Percentiles rank a stretch among this genome's conserved stretches.
Conservation (phyloP, 2,113 vertebrate genomes). For the Bujurquina vittata region DNA sequence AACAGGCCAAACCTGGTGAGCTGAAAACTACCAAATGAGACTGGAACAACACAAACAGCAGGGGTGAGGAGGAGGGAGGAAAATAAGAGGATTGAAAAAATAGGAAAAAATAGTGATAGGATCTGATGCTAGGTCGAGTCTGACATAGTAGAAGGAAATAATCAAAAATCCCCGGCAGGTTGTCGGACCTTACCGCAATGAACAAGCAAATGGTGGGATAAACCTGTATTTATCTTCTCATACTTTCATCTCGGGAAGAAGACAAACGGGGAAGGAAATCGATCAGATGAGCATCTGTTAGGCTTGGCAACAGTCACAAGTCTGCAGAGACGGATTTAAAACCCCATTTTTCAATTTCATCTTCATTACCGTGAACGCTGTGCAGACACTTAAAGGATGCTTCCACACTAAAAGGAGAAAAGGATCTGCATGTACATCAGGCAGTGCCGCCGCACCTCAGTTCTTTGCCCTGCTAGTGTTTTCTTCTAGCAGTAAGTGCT, state of each 20-base stretch:
- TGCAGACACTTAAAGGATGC: conserved; percentile 58
- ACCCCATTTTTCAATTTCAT: conserved; percentile 69
- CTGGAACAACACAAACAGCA: conserved; percentile 57
- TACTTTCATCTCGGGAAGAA: conserved; percentile 65
- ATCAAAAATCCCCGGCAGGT: conserved; percentile 61
- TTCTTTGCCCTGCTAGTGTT: conserved; percentile 30
- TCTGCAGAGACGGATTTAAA: conserved; percentile 70
- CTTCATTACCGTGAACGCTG: conserved; percentile 68
- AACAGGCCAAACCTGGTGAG: conserved; percentile 55
- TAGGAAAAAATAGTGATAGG: conserved; percentile 35
- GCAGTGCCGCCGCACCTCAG: conserved; percentile 15
- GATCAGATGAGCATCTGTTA: conserved; percentile 79
- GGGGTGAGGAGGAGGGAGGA: conserved; percentile 20
- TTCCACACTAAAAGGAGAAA: conserved; percentile 29
- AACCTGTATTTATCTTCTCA: conserved; percentile 71
- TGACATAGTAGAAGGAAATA: conserved; percentile 57
- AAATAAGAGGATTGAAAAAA: conserved; percentile 16
- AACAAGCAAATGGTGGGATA: conserved; percentile 68
- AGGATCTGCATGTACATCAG: conserved; percentile 51
- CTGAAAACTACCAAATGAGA: conserved; percentile 54
- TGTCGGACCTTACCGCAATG: conserved; percentile 52
- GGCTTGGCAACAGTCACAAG: conserved; percentile 70
- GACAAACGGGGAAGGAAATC: conserved; percentile 71
- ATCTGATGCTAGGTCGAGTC: conserved; percentile 45
- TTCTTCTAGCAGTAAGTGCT: conserved; percentile 22